These are phyloP conservation scores for Lycocerus yunnanus DNA, from an alignment of 2,888 invertebrate genomes.

Conservation along the genomic window DNA sequence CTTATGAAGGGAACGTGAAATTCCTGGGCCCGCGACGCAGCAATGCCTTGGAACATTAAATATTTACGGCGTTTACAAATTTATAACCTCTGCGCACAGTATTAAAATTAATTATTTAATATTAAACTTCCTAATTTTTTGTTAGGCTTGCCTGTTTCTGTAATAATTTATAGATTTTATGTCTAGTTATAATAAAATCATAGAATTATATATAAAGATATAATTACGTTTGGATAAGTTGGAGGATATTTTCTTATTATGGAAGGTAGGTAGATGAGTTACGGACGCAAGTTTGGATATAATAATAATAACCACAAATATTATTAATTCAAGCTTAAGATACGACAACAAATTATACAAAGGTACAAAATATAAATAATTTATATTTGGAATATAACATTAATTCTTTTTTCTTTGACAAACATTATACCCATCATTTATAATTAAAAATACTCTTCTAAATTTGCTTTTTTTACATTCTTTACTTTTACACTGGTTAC, in stretches of 20 bases:
- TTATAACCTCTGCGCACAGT: constrained; percentile 57
- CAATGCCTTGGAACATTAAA: constrained; percentile 51
- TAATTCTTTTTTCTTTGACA: constrained; percentile 1
- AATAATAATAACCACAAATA: background rate
- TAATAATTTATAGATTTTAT: constrained; percentile 46
- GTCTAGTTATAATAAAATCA: constrained; percentile 48
- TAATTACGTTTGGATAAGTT: constrained; percentile 46
- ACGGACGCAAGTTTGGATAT: background rate
- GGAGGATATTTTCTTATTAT: constrained; percentile 19
- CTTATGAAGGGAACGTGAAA: constrained; percentile 50
- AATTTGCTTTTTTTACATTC: constrained; percentile 15
- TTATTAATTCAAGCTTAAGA: background rate
- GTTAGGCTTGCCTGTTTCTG: constrained; percentile 46
- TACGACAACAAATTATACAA: background rate
- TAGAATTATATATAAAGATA: constrained; percentile 47
- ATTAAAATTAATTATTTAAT: constrained; percentile 67
- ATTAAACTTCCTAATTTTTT: constrained; percentile 64
- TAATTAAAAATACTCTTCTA: constrained; percentile 1
- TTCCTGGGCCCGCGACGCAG: constrained; percentile 46
- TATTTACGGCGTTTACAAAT: constrained; percentile 54
- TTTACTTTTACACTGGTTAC: constrained; percentile 35
- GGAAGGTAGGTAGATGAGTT: background rate
- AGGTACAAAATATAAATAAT: background rate
- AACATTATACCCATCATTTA: constrained; percentile 5
- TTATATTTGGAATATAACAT: background rate